Percentiles rank a stretch among this genome's conserved stretches.
These are phyloP conservation scores for Scleropages formosus DNA, from an alignment of 2,797 vertebrate genomes.

Conservation along the genomic window DNA sequence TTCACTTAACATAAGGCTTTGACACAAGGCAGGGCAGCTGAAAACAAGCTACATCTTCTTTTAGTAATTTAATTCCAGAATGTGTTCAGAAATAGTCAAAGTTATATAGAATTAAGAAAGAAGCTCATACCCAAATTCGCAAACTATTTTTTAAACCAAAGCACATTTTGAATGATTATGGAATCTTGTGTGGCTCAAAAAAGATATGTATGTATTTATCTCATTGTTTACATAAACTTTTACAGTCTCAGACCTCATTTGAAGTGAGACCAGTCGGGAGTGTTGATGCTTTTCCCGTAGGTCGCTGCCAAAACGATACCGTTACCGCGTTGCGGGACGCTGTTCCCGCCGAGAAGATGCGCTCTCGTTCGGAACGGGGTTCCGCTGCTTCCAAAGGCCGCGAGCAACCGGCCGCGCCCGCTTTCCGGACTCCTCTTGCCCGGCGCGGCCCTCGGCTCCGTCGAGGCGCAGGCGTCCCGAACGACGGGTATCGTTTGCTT, in stretches of 20 bases:
- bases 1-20: slow-evolving; percentile 77
- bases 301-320: slow-evolving; percentile 67
- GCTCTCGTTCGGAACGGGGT: slow-evolving; percentile 51
- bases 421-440: slow-evolving; percentile 58
- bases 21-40: slow-evolving; percentile 78
- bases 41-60: slow-evolving; percentile 69
- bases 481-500: slow-evolving; percentile 36
- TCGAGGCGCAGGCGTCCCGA: not conserved
- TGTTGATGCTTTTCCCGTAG: slow-evolving; percentile 56
- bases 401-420: slow-evolving; percentile 62
- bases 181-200: slow-evolving; percentile 86
- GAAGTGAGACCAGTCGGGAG: slow-evolving; percentile 77
- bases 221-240: slow-evolving; percentile 99
- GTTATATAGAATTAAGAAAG: slow-evolving; percentile 71
- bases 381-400: slow-evolving; percentile 40
- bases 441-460: slow-evolving; percentile 64
- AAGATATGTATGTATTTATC: slow-evolving; percentile 93
- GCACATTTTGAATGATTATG: slow-evolving; percentile 95
- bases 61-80: slow-evolving; percentile 75
- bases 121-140: slow-evolving; percentile 98
- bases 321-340: slow-evolving; percentile 35
- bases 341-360: slow-evolving; percentile 48
- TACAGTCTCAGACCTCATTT: slow-evolving; percentile 98
- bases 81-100: slow-evolving; percentile 76
- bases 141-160: slow-evolving; percentile 99